Evolutionary conservation across 2,113 vertebrate genomes (phyloP), one percentile per base, ranked within the genome.

Genomic region (Equus przewalskii): DNA sequence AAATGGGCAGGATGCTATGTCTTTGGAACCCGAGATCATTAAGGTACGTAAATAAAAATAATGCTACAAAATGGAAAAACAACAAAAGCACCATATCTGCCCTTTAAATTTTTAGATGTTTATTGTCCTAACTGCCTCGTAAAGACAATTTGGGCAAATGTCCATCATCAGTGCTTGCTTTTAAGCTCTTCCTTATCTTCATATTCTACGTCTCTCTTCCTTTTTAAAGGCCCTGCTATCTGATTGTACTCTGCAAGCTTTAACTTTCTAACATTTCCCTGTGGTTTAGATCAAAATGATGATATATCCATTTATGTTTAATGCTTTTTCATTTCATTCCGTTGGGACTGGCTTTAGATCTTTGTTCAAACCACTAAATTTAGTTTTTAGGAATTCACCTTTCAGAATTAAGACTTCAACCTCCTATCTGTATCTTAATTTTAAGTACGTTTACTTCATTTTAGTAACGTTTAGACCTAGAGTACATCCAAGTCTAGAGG

Each of bases 191-290:
- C 70, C 58, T 87, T 84, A 67, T 79, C 54, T 49, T 93, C 85
- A 79, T 65, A 89, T 72, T 92, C 90, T 49, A 73, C 12, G 79
- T 33, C 36, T 91, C n/a, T 89, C 90, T 88, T 85, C 64, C 36
- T 92, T 93, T 85, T 79, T 58, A 75, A 96, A 96, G 87, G n/a
- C 49, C 18, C n/a, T 44, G 36, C 33, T 89, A 85, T 70, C 76
- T 67, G 86, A 96, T 81, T 70, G 56, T 46, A 85, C 18, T 96
- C 64, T 81, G 5, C 11, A 92, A 95, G 78, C 14, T 83, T 89
- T 95, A 94, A 89, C 89, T 97, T 92, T 83, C 41, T 95, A 95
- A 85, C 62, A 95, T 84, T 73, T 93, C 72, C 81, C 92, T 96
- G 82, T 92, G 72, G 69, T 87, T 94, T 78, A 92, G 73, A 94